Evolutionary conservation across 2,888 invertebrate species (phyloP).

Genomic region (Acanthococcus lagerstroemiae): DNA sequence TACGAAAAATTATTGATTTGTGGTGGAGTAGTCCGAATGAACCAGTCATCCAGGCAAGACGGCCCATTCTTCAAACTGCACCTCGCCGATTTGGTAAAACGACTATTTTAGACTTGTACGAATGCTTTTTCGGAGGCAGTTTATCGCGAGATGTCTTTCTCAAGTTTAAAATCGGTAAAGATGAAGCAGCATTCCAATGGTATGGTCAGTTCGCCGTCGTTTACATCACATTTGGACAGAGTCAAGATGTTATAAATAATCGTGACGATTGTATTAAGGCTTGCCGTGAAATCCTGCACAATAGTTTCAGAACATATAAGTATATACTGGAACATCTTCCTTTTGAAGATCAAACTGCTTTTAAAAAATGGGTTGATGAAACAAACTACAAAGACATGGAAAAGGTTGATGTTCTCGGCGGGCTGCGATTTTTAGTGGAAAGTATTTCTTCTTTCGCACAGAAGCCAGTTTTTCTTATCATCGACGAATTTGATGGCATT

Average conservation of each 20-base stretch:
- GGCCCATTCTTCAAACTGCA: background rate
- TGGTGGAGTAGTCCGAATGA: background rate
- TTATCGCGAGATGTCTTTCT: background rate
- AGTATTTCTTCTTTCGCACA: background rate
- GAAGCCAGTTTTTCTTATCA: background rate
- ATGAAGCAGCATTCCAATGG: background rate
- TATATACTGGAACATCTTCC: background rate
- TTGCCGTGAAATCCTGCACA: background rate
- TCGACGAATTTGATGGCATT: background rate
- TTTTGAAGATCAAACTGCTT: background rate
- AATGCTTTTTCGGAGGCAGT: background rate
- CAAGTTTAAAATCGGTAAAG: background rate
- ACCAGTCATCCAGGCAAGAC: too few species aligned
- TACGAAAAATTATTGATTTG: background rate
- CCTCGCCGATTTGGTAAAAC: constrained; percentile 1
- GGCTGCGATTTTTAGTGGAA: constrained; percentile 1
- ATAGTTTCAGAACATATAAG: background rate
- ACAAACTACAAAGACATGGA: background rate
- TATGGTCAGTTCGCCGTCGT: constrained; percentile 1
- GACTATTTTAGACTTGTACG: background rate
- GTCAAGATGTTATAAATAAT: background rate
- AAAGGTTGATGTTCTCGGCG: background rate
- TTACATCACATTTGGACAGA: background rate
- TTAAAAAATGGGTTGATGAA: background rate
- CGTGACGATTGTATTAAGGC: background rate